Conservation (phyloP, 2,797 vertebrate genomes). For the Gastrophryne carolinensis region DNA sequence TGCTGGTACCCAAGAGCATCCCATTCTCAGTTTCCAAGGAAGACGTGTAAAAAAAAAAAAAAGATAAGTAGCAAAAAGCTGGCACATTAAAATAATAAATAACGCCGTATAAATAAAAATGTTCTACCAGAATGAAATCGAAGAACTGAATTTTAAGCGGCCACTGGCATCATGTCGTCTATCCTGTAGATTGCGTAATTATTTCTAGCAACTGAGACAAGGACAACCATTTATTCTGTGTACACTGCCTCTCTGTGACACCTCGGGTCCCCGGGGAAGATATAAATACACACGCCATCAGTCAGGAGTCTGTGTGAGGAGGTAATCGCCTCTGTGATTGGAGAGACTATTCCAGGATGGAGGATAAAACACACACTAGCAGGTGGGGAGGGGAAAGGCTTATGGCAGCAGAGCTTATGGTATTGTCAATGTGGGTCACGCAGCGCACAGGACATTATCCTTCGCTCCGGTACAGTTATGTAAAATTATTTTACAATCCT, state of each 20-base stretch:
- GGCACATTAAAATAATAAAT: no score
- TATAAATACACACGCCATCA: conserved; percentile 39
- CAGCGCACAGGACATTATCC: neutral
- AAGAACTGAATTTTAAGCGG: no score
- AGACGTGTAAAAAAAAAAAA: conserved; percentile 2
- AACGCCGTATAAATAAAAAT: no score
- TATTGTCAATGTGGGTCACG: conserved; percentile 34
- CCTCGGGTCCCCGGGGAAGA: conserved; percentile 36
- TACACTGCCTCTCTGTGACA: conserved; percentile 19
- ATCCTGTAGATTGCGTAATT: no score
- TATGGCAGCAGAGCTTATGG: neutral
- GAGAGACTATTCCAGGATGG: conserved; percentile 2
- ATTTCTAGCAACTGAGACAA: no score
- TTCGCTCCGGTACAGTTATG: neutral
- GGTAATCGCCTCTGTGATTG: conserved; percentile 24
- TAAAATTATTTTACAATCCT: no score
- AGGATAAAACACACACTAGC: neutral
- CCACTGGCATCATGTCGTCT: no score
- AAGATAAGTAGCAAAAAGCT: no score
- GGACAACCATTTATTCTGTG: neutral
- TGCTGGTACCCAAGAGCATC: conserved; percentile 35
- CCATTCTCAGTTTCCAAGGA: neutral
- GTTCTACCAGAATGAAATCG: no score
- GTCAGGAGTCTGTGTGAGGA: neutral
- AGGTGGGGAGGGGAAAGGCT: conserved; percentile 1